Evolutionary conservation across 1,140 invertebrate species (phyloP), one percentile per base, ranked within the genome.

Genomic region (Solen grandis): DNA sequence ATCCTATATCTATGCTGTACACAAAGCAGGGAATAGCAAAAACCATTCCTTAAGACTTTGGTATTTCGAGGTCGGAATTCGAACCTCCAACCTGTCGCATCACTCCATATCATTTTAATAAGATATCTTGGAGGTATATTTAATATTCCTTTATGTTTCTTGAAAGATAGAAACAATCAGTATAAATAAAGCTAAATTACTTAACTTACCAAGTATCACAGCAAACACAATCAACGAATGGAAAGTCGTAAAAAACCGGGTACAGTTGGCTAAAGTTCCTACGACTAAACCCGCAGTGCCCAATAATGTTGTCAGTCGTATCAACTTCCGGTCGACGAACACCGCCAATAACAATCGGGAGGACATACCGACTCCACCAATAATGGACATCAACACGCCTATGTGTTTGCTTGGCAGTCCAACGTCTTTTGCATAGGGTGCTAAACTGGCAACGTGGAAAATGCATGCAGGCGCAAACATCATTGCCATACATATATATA

Each of bases 261-360:
- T 25, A 22, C 38, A 65, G 29, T 80, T 55, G 5, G 68, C 68
- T 8, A 36, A 19, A 31, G 73, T 50, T 13, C 77, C 77, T 19
- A 62, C 27, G n/a, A 36, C 2, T 16, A 33, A 27, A 31, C 68
- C 31, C 14, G 52, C 29, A 5, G 38, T 50, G 13, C 59, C 77
- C 19, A 80, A 38, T 14, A 80, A 13, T 38, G 77, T 80, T 3
- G 77, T 65, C 46, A 63, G 36, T 60, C 52, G 63, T 25, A 80
- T 46, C 5, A 72, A 54, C 5, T 72, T 63, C 31, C 50, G 54
- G 60, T 80, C 77, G 19, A 66, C 77, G 33, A 80, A 29, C 5
- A 72, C 50, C 19, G 68, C 66, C 46, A 70, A 63, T 5, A 35
- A 10, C 2, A 80, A 29, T 62, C 77, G 50, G 5, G 77, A 80